These are phyloP conservation scores for Mechanitis mazaeus DNA, from an alignment of 2,888 invertebrate genomes.

Conservation along the genomic window DNA sequence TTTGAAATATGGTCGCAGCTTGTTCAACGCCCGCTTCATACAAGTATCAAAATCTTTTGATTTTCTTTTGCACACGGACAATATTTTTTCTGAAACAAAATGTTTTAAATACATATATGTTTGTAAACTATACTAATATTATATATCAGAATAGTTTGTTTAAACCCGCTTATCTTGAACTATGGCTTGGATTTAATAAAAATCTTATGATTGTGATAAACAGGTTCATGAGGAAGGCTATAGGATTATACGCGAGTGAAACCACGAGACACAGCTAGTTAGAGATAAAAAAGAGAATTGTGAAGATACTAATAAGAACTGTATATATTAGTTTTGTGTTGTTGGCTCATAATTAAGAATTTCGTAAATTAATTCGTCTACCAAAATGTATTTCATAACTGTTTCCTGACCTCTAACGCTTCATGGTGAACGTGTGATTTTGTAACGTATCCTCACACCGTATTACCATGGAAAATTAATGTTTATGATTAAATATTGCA, in stretches of 20 bases:
- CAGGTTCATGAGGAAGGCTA: too few species aligned
- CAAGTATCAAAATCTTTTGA: slow-evolving; percentile 83
- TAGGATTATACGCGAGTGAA: too few species aligned
- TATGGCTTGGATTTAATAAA: too few species aligned
- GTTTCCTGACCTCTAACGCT: neutral
- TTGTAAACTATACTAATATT: neutral
- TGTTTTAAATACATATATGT: neutral
- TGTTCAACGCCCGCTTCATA: slow-evolving; percentile 83
- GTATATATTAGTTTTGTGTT: neutral
- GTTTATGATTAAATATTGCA: slow-evolving; percentile 1
- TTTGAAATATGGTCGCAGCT: slow-evolving; percentile 82
- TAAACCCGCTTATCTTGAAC: too few species aligned
- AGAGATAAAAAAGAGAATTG: neutral
- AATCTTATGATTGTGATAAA: too few species aligned
- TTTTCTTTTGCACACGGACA: slow-evolving; percentile 78
- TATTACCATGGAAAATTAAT: slow-evolving; percentile 4
- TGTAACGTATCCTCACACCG: neutral
- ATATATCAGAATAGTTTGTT: too few species aligned
- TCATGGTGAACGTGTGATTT: slow-evolving; percentile 3
- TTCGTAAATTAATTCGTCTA: neutral
- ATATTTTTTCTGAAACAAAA: slow-evolving; percentile 57
- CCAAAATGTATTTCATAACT: neutral
- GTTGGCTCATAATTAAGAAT: neutral
- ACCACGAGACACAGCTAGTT: too few species aligned
- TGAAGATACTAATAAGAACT: neutral